Evolutionary conservation across 2,888 invertebrate genomes (phyloP).

Genomic region (Dasypogon diadema): DNA sequence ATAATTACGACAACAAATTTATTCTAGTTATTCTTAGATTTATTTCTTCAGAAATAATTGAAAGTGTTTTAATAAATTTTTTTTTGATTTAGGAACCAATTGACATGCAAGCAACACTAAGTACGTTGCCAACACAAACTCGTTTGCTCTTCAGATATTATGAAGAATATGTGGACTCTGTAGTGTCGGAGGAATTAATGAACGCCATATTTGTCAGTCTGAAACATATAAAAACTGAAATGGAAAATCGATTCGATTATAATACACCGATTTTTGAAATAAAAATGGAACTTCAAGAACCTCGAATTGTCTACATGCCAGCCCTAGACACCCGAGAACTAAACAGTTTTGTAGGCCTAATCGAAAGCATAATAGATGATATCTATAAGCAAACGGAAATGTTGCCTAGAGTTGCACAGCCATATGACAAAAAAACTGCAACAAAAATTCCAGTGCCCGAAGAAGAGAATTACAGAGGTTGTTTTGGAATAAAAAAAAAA

Average conservation of each 20-base stretch:
- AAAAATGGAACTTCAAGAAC: conserved; percentile 78
- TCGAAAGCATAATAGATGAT: conserved; percentile 80
- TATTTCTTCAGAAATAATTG: too few species aligned
- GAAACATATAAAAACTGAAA: conserved; percentile 63
- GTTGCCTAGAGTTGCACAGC: conserved; percentile 75
- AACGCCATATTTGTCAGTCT: conserved; percentile 69
- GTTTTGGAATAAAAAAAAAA: too few species aligned
- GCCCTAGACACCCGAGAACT: conserved; percentile 67
- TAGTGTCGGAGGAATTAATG: conserved; percentile 72
- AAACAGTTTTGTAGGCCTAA: conserved; percentile 75
- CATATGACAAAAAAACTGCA: conserved; percentile 11
- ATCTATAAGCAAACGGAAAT: conserved; percentile 81
- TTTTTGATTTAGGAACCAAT: not conserved
- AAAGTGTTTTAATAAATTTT: too few species aligned
- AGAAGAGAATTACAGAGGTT: not conserved
- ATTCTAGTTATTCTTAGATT: too few species aligned
- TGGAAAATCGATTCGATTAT: conserved; percentile 64
- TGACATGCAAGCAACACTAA: not conserved
- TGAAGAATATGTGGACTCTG: conserved; percentile 74
- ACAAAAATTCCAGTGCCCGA: conserved; percentile 18
- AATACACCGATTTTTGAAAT: conserved; percentile 81
- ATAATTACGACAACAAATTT: too few species aligned
- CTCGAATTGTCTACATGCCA: conserved; percentile 80
- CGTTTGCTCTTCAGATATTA: conserved; percentile 69
- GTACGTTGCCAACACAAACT: conserved; percentile 15